Evolutionary conservation across 2,113 vertebrate species (phyloP).

Genomic region (Dromaius novaehollandiae): DNA sequence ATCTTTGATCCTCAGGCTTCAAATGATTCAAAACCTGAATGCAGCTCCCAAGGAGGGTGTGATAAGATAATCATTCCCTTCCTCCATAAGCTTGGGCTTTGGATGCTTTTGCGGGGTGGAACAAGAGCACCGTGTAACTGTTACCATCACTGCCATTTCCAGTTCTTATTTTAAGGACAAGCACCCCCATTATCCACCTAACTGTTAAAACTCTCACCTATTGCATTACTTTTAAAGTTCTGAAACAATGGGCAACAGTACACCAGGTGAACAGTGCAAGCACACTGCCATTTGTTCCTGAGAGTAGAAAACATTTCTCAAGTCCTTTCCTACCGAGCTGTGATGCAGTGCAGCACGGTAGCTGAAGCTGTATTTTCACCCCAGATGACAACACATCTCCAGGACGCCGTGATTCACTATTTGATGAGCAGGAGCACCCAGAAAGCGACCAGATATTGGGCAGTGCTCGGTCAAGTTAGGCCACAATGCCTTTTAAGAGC

Average conservation of each 20-base stretch:
- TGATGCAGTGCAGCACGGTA: not conserved
- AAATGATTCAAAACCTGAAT: not conserved
- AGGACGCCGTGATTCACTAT: accelerated
- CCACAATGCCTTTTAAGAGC: accelerated
- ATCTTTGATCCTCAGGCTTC: not conserved
- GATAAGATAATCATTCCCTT: not conserved
- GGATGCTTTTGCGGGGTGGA: not conserved
- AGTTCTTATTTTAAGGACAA: not conserved
- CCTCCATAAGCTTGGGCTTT: not conserved
- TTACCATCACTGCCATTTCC: not conserved
- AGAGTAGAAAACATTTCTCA: not conserved
- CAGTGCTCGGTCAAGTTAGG: not conserved
- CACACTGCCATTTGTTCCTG: not conserved
- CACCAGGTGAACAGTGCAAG: accelerated
- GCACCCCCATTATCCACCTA: not conserved
- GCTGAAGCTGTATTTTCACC: not conserved
- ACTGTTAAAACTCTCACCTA: not conserved
- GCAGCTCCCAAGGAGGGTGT: not conserved
- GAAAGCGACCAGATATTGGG: not conserved
- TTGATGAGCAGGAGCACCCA: not conserved
- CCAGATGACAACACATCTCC: accelerated
- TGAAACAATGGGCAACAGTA: not conserved
- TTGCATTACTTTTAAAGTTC: not conserved
- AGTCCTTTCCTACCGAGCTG: accelerated
- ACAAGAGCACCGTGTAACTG: not conserved